Evolutionary conservation across 1,140 invertebrate species (phyloP), one percentile per base, ranked within the genome.

Genomic region (Bilobella aurantiaca): DNA sequence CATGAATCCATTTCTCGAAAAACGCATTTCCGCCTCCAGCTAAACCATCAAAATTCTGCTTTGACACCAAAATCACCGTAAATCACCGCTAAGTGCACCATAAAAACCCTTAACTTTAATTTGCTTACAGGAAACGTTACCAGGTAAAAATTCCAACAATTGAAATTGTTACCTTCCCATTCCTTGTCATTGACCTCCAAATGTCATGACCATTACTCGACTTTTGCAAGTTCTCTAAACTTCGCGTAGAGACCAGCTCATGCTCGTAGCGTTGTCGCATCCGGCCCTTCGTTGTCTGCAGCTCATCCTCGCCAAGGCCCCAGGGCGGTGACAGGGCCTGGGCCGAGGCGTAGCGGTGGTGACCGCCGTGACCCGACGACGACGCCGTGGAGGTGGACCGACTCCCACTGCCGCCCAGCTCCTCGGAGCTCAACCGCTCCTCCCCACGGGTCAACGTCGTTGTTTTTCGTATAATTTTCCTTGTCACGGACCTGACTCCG

Each of bases 371-470:
- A n/a, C n/a, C n/a, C n/a, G n/a, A n/a, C n/a, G n/a, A n/a, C n/a
- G n/a, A n/a, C n/a, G n/a, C n/a, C n/a, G n/a, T n/a, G n/a, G n/a
- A n/a, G n/a, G n/a, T n/a, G n/a, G n/a, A n/a, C n/a, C n/a, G n/a
- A n/a, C n/a, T n/a, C n/a, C n/a, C n/a, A n/a, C n/a, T n/a, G n/a
- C 23, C 69, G 69, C 1, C 74, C 69, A 8, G 75, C 71, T 61
- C 65, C 69, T 12, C n/a, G 37, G n/a, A n/a, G 37, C 8, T 42
- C 8, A 42, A 8, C 37, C 37, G n/a, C 8, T 92, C 89, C 74
- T 94, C 90, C 27, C 90, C 91, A 1, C 90, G 81, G 21, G 90
- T 91, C 61, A 94, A 76, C 0, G 91, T 93, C 8, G 91, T 95
- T 66, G 92, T 91, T 77, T 93, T 94, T 57, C 90, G 82, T 3